Percentiles rank a stretch among this genome's conserved stretches.
Conservation (phyloP, 2,888 invertebrate genomes). For the Parelbella ahira region DNA sequence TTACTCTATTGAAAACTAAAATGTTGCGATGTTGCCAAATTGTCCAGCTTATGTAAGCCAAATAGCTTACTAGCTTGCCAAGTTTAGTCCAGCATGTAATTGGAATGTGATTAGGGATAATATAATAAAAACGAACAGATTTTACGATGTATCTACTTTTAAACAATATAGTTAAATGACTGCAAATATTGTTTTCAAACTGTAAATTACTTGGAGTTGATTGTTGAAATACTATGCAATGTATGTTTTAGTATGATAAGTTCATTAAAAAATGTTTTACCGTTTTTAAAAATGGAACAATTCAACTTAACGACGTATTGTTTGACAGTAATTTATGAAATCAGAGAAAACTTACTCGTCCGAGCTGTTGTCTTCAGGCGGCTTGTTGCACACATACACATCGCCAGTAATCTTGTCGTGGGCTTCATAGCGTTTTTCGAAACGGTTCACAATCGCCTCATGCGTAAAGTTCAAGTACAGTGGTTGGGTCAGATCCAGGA, state of each 20-base stretch:
- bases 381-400: conserved; percentile 86
- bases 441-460: conserved; percentile 87
- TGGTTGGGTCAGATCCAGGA: conserved; percentile 89
- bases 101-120: conserved; percentile 14
- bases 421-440: conserved; percentile 83
- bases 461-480: conserved; percentile 93
- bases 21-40: conserved; percentile 15
- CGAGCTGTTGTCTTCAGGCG: conserved; percentile 79
- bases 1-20: conserved; percentile 12
- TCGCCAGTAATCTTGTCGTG: conserved; percentile 91
- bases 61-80: conserved; percentile 22
- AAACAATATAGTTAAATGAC: too few species aligned
- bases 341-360: conserved; percentile 82
- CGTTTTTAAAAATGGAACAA: too few species aligned
- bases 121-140: conserved; percentile 10
- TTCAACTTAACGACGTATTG: too few species aligned
- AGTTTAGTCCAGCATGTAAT: conserved; percentile 19
- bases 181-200: too few species aligned
- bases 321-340: neutral
- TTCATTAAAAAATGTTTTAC: too few species aligned
- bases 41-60: conserved; percentile 20
- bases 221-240: too few species aligned
- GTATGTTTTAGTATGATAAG: too few species aligned
- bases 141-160: too few species aligned
- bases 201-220: too few species aligned